Percentiles rank a stretch among this genome's conserved stretches.
These are phyloP conservation scores for Ormyrus rosae DNA, from an alignment of 2,888 invertebrate species.

Conservation along the genomic window DNA sequence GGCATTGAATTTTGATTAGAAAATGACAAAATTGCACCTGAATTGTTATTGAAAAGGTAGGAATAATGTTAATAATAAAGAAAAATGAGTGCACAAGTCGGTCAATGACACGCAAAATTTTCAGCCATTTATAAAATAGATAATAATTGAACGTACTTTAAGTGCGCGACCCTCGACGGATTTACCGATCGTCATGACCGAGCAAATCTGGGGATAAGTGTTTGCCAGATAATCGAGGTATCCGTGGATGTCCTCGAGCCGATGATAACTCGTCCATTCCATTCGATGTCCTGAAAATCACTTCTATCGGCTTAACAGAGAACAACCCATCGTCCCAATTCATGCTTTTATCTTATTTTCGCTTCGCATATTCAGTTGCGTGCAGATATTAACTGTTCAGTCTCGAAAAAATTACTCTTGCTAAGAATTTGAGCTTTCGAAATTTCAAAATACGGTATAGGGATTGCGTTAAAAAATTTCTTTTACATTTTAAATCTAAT, in stretches of 20 bases:
- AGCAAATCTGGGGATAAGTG: conserved; percentile 84
- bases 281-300: conserved; percentile 78
- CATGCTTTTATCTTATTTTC: not conserved
- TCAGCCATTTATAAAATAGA: not conserved
- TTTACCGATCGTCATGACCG: conserved; percentile 84
- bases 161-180: conserved; percentile 86
- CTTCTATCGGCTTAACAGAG: conserved; percentile 46
- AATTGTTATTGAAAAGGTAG: no score
- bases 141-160: conserved; percentile 75
- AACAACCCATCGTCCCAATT: not conserved
- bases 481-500: no score
- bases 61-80: no score
- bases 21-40: no score
- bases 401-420: no score
- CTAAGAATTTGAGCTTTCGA: no score
- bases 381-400: no score
- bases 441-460: no score
- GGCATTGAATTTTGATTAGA: no score
- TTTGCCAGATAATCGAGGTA: conserved; percentile 85
- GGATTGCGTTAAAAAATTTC: no score
- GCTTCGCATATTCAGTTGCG: conserved; percentile 64
- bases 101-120: not conserved
- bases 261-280: conserved; percentile 88
- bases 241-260: conserved; percentile 82
- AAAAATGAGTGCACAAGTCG: conserved; percentile 12